phyloP scores from a whole-genome alignment of 92 coral and sea anemone genomes.

The Zoanthus sociatus region DNA sequence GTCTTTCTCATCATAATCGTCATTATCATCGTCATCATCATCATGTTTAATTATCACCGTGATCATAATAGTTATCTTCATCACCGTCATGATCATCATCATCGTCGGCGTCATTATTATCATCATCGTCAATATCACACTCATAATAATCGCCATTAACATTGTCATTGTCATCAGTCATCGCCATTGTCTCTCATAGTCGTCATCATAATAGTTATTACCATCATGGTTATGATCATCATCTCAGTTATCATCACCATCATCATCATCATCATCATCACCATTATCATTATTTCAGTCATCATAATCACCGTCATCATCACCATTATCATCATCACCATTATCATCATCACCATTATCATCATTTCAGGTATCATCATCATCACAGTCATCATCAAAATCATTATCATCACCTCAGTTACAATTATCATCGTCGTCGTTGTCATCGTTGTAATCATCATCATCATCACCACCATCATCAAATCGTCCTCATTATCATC shows the following conservation, averaged over 20 bases:
- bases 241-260: background rate
- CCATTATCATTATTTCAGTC: background rate
- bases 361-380: background rate
- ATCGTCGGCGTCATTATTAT: background rate
- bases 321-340: background rate
- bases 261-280: background rate
- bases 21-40: background rate
- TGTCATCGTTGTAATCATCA: no score
- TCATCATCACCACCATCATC: background rate
- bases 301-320: background rate
- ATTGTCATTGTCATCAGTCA: background rate
- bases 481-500: background rate
- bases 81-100: background rate
- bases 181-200: background rate
- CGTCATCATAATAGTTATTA: no score
- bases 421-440: background rate
- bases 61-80: slow-evolving; percentile 25
- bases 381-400: background rate
- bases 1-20: background rate
- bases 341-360: background rate
- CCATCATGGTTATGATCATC: no score
- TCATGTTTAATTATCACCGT: background rate
- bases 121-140: background rate
- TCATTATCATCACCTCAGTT: background rate
- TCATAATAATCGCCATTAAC: background rate